phyloP scores from a whole-genome alignment of 2,113 vertebrate species.

The Seriola quinqueradiata region DNA sequence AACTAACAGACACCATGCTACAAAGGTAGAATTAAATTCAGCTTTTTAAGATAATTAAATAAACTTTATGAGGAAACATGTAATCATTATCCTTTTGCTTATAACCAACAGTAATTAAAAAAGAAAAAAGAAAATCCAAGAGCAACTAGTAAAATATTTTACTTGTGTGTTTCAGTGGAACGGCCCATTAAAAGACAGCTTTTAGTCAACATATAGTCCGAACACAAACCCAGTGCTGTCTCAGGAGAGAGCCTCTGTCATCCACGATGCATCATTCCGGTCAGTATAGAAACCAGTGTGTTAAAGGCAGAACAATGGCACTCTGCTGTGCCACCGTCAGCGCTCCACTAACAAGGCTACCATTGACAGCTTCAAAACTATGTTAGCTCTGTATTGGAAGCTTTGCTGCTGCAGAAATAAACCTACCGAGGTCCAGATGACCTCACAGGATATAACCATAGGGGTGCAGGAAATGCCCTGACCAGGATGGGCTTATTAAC shows the following conservation, averaged over 20 bases:
- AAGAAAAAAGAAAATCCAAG: not conserved
- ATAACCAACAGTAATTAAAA: not conserved
- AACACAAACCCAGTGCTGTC: constrained; percentile 36
- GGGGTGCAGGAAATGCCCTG: not conserved
- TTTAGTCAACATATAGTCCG: constrained; percentile 20
- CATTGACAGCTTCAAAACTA: constrained; percentile 50
- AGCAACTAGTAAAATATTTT: not conserved
- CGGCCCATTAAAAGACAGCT: constrained; percentile 14
- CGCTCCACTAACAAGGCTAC: constrained; percentile 52
- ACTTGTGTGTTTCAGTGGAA: constrained; percentile 18
- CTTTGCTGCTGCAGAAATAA: constrained; percentile 14
- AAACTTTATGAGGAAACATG: not conserved
- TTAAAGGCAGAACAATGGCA: constrained; percentile 65
- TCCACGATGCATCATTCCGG: constrained; percentile 58
- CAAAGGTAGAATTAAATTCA: not conserved
- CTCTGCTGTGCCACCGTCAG: constrained; percentile 67
- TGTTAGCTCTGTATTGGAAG: constrained; percentile 15
- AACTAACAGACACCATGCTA: not conserved
- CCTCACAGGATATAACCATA: not conserved
- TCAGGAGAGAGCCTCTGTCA: constrained; percentile 41
- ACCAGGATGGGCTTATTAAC: too few species aligned
- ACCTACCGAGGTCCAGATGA: constrained; percentile 5
- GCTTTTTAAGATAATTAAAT: not conserved
- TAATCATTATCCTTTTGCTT: not conserved
- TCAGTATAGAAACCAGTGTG: constrained; percentile 66